A percentile compares a stretch with the other conserved stretches of the same genome.
Conservation (phyloP, 2,797 vertebrate genomes). For the Neosilurus mollespiculum region DNA sequence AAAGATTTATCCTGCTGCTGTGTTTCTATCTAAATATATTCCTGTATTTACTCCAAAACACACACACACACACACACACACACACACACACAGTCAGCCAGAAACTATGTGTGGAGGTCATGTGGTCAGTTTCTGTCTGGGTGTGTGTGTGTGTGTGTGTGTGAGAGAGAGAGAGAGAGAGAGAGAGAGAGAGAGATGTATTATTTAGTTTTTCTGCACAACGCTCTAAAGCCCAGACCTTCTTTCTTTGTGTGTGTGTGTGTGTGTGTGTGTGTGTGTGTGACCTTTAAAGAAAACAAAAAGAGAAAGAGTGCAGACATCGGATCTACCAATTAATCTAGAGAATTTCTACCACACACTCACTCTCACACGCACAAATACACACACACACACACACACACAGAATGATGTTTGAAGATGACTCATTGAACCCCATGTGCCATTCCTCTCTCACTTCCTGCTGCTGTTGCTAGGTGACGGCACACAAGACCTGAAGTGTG, state of each 20-base stretch:
- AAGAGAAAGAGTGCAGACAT: not conserved
- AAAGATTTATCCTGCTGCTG: slow-evolving; percentile 9
- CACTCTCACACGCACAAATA: not conserved
- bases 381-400: slow-evolving; percentile 24
- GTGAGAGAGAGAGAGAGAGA: no score
- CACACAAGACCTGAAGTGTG: slow-evolving; percentile 30
- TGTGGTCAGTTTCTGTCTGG: no score
- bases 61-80: not conserved
- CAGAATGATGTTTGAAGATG: slow-evolving; percentile 40
- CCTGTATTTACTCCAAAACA: not conserved
- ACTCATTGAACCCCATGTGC: slow-evolving; percentile 56
- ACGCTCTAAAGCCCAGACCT: not conserved
- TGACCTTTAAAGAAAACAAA: not conserved
- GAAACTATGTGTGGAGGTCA: no score
- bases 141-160: no score
- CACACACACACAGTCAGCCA: no score
- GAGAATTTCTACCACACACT: not conserved
- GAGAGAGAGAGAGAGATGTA: no score
- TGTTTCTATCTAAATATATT: not conserved
- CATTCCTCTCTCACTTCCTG: slow-evolving; percentile 46
- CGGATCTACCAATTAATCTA: not conserved
- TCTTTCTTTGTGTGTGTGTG: not conserved
- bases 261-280: slow-evolving; percentile 7
- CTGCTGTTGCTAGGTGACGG: slow-evolving; percentile 50
- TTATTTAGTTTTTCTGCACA: no score